phyloP scores from a whole-genome alignment of 2,113 vertebrate genomes.

The Spilogale gracilis region DNA sequence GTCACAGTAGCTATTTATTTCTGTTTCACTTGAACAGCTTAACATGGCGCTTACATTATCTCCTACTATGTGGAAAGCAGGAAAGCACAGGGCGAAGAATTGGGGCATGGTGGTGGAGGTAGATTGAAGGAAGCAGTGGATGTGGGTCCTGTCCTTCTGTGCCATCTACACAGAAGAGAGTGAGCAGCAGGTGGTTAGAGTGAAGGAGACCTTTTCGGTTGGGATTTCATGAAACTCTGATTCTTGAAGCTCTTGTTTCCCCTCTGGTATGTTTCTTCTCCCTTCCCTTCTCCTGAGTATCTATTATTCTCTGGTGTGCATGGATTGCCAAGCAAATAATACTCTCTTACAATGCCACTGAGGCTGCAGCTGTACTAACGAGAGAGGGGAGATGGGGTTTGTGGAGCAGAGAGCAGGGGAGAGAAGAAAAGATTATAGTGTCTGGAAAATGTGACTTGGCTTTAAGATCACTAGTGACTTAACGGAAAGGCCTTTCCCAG shows the following conservation, averaged over 20 bases:
- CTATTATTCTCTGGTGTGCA: neutral
- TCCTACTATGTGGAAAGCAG: neutral
- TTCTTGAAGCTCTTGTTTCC: constrained; percentile 10
- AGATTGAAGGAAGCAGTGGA: neutral
- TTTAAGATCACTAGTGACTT: constrained; percentile 52
- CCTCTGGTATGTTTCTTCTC: constrained; percentile 1
- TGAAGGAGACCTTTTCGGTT: neutral
- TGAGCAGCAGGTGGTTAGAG: neutral
- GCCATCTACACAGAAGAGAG: neutral
- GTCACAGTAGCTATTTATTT: constrained; percentile 35
- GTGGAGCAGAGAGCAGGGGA: neutral
- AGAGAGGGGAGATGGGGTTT: neutral
- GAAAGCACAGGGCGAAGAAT: neutral
- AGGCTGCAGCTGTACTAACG: neutral
- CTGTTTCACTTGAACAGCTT: neutral
- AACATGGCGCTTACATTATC: neutral
- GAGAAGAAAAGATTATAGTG: constrained; percentile 36
- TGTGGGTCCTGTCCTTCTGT: neutral
- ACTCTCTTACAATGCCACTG: neutral
- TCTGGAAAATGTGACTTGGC: constrained; percentile 20
- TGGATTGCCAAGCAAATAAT: constrained; percentile 38
- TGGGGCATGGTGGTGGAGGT: neutral
- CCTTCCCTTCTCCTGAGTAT: neutral
- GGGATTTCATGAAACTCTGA: neutral
- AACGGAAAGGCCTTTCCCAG: constrained; percentile 6